phyloP scores from a whole-genome alignment of 1,140 invertebrate genomes.

The Temnothorax curvispinosus region DNA sequence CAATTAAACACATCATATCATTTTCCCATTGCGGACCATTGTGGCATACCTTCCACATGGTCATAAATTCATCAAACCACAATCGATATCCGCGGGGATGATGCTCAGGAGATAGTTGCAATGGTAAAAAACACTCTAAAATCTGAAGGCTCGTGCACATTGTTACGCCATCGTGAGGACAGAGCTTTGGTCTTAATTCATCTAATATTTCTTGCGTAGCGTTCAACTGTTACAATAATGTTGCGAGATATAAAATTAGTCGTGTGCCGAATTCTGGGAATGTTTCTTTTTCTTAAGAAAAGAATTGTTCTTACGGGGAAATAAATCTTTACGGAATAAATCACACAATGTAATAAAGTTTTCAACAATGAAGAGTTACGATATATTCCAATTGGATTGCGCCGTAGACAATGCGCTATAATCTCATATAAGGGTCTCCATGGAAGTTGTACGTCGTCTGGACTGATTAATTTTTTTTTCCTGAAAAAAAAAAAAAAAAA shows the following conservation, averaged over 20 bases:
- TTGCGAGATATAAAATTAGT: conserved; percentile 57
- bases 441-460: conserved; percentile 92
- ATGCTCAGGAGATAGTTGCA: conserved; percentile 88
- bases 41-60: conserved; percentile 91
- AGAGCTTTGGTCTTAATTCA: conserved; percentile 92
- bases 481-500: conserved; percentile 85
- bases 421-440: conserved; percentile 95
- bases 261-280: background rate
- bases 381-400: conserved; percentile 88
- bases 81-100: conserved; percentile 89
- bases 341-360: conserved; percentile 74
- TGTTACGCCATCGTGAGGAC: conserved; percentile 88
- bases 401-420: conserved; percentile 83
- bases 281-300: conserved; percentile 40
- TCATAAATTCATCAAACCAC: conserved; percentile 95
- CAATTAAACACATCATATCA: conserved; percentile 90
- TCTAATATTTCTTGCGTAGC: conserved; percentile 96
- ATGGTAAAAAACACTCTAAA: conserved; percentile 92
- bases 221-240: conserved; percentile 76
- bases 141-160: conserved; percentile 88
- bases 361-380: conserved; percentile 86
- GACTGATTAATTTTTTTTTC: conserved; percentile 91
- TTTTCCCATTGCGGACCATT: conserved; percentile 90
- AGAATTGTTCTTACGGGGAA: conserved; percentile 80
- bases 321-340: conserved; percentile 80